phyloP scores from a whole-genome alignment of 2,888 invertebrate genomes.

The Lathronympha strigana region DNA sequence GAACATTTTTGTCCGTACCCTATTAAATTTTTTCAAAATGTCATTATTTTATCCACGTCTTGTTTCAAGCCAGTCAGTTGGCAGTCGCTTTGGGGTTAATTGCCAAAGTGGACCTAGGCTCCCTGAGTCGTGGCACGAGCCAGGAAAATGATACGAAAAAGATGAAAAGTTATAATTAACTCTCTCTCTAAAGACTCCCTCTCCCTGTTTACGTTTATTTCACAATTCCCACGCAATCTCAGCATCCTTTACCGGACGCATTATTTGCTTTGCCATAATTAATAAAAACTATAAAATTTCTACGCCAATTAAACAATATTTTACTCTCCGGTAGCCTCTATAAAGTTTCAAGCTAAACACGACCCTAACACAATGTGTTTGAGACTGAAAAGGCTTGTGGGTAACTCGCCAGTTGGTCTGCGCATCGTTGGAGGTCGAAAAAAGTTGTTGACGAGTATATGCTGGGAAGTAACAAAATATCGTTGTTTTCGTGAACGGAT shows the following conservation, averaged over 20 bases:
- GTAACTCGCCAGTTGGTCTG: slow-evolving; percentile 49
- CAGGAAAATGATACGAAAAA: no score
- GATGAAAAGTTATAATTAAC: no score
- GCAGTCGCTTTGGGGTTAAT: no score
- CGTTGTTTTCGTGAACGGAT: slow-evolving; percentile 20
- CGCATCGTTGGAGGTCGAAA: slow-evolving; percentile 51
- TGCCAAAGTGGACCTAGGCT: no score
- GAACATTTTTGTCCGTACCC: no score
- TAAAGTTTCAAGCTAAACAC: neutral
- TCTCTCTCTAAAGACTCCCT: no score
- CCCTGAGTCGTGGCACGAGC: no score
- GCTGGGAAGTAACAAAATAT: slow-evolving; percentile 19
- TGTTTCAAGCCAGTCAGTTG: no score
- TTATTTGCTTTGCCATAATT: slow-evolving; percentile 6
- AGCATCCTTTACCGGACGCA: slow-evolving; percentile 11
- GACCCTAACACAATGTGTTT: neutral
- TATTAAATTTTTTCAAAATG: no score
- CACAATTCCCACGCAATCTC: no score
- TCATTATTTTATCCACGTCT: no score
- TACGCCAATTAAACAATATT: slow-evolving; percentile 26
- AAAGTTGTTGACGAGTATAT: slow-evolving; percentile 15
- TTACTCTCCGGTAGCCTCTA: slow-evolving; percentile 16
- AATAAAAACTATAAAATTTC: slow-evolving; percentile 12
- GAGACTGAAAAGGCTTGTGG: slow-evolving; percentile 9
- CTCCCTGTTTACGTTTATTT: no score